A percentile compares a stretch with the other conserved stretches of the same genome.
These are phyloP conservation scores for Cyanoderma ruficeps DNA, from an alignment of 2,113 vertebrate genomes.

Conservation along the genomic window DNA sequence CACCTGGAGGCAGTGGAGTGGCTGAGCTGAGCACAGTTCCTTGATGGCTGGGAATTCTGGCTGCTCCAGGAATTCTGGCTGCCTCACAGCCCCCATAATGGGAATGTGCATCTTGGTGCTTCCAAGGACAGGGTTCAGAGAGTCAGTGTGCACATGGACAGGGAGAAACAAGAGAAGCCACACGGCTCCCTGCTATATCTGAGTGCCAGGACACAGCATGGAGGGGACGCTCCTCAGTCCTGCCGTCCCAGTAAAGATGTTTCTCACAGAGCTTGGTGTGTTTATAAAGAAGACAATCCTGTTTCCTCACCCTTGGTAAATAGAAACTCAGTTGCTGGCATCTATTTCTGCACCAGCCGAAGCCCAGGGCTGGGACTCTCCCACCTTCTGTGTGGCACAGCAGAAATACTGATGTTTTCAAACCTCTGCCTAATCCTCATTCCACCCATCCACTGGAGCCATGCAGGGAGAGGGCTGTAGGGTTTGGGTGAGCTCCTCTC, in stretches of 20 bases:
- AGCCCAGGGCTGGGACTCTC: neutral
- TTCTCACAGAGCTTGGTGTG: neutral
- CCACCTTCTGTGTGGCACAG: neutral
- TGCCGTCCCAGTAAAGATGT: neutral
- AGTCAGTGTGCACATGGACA: rapidly evolving
- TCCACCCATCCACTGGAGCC: neutral
- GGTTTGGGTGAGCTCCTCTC: neutral
- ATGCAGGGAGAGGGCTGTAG: neutral
- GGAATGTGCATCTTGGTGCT: neutral
- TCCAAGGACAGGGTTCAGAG: neutral
- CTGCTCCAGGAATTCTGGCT: neutral
- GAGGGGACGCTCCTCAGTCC: neutral
- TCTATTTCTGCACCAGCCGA: neutral
- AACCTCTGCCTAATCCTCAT: neutral
- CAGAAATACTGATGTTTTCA: neutral
- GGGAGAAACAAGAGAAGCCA: neutral
- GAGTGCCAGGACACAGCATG: neutral
- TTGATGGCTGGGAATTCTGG: neutral
- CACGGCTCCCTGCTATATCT: neutral
- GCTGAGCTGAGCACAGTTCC: neutral
- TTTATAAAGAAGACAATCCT: neutral
- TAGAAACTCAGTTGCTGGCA: neutral
- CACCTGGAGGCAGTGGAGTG: neutral
- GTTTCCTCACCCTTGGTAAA: neutral
- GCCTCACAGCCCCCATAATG: neutral